Evolutionary conservation across 2,888 invertebrate genomes (phyloP), one percentile per base, ranked within the genome.

Genomic region (Amphipyra berbera): DNA sequence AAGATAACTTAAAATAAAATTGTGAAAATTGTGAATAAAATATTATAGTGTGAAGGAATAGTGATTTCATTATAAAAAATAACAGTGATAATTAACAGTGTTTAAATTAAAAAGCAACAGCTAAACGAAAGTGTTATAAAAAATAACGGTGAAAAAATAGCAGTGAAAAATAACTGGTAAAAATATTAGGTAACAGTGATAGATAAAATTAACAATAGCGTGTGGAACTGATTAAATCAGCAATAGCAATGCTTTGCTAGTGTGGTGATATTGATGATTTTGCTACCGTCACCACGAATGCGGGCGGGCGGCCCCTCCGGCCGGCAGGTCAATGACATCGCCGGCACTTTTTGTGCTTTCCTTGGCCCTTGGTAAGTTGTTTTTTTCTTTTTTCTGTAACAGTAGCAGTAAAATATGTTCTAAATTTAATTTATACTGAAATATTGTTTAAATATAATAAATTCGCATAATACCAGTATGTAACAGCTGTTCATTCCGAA

Each of bases 321-420:
- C 91, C 91, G 92, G 88, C 90, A 90, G 90, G 93, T 93, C 93
- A 91, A 94, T 94, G 94, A 92, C 89, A 90, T 87, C 93, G 91
- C 89, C 91, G 88, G 89, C 89, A 84, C 83, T 90, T 49, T 60
- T 86, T 54, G 87, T 91, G 89, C 90, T 93, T 78, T 88, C 83
- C 79, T 82, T 90, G 81, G 90, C 90, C 86, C 88, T 93, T 79
- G 92, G 94, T 94, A 65, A 93, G 94, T 85, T 21, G 2, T 13
- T 7, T 42, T 12, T 21, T 49, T 30, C 15, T 49, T 56, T 50
- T 45, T 41, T 37, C 10, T 37, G 1, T 37, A 33, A 6, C 33
- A 33, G 9, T 33, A 33, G 6, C 3, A 21, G 21, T 21, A 2
- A 21, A 21, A 2, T 21, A 21, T 21, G 3, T 21, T 21, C 21